Evolutionary conservation across 2,888 invertebrate genomes (phyloP).

Genomic region (Automeris io): DNA sequence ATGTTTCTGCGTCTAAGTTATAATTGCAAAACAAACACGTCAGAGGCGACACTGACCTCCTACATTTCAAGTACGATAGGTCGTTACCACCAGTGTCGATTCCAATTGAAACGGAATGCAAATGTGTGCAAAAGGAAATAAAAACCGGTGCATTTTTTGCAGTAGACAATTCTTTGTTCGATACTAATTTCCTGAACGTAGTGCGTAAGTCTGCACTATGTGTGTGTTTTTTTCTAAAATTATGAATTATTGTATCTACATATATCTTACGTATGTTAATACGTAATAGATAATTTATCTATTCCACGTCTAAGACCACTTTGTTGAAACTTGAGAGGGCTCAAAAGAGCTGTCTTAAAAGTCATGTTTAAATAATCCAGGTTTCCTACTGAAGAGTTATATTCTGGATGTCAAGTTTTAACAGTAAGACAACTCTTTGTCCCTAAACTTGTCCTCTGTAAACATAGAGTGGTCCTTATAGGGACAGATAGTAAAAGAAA

Average conservation of each 20-base stretch:
- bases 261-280: not conserved
- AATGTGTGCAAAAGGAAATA: conserved; percentile 8
- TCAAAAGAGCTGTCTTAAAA: too few species aligned
- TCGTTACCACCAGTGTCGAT: conserved; percentile 41
- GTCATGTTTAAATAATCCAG: too few species aligned
- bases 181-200: conserved; percentile 2
- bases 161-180: conserved; percentile 6
- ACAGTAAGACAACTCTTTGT: too few species aligned
- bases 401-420: too few species aligned
- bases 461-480: too few species aligned
- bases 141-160: conserved; percentile 3
- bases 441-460: too few species aligned
- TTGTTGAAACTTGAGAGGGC: too few species aligned
- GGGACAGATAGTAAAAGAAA: too few species aligned
- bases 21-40: conserved; percentile 57
- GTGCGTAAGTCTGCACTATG: not conserved
- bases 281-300: too few species aligned
- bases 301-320: too few species aligned
- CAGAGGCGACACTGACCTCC: conserved; percentile 59
- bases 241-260: not conserved
- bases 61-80: conserved; percentile 58
- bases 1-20: conserved; percentile 33
- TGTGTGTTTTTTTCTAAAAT: not conserved
- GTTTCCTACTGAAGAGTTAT: too few species aligned
- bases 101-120: conserved; percentile 22